A percentile compares a stretch with the other conserved stretches of the same genome.
phyloP scores from a whole-genome alignment of 2,888 invertebrate species.

The Pilophorus perplexus region DNA sequence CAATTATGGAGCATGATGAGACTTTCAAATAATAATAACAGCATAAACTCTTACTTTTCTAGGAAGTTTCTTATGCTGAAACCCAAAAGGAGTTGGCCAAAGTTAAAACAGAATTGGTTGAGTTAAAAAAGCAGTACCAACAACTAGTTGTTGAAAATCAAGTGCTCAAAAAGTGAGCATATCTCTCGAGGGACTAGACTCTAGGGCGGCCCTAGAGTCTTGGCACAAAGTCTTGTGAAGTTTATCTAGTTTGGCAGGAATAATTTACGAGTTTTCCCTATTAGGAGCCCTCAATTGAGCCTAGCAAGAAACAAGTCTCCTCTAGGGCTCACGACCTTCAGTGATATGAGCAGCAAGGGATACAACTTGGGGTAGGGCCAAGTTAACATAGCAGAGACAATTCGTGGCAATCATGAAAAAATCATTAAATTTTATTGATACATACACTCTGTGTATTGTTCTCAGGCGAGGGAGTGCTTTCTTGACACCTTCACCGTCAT shows the following conservation, averaged over 20 bases:
- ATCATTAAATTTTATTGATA: no score
- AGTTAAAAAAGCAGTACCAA: slow-evolving; percentile 19
- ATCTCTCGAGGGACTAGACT: neutral
- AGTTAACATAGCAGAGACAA: no score
- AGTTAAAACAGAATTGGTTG: slow-evolving; percentile 5
- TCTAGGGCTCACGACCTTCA: neutral
- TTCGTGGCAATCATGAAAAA: no score
- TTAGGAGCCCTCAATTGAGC: neutral
- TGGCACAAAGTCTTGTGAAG: no score
- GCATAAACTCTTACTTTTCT: neutral
- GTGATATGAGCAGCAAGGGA: neutral
- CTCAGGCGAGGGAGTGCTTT: slow-evolving; percentile 1
- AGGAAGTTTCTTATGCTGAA: slow-evolving; percentile 6
- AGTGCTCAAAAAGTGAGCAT: slow-evolving; percentile 4
- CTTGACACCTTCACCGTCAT: slow-evolving; percentile 13
- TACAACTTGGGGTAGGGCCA: no score
- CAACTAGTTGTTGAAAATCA: neutral
- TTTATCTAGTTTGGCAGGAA: no score
- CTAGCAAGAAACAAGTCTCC: slow-evolving; percentile 10
- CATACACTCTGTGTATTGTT: no score
- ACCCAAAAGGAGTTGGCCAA: slow-evolving; percentile 7
- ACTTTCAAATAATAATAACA: neutral
- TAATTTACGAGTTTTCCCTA: no score
- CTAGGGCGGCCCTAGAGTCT: no score
- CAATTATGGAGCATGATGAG: neutral